phyloP scores from a whole-genome alignment of 2,888 invertebrate species.

The Carabus problematicus region DNA sequence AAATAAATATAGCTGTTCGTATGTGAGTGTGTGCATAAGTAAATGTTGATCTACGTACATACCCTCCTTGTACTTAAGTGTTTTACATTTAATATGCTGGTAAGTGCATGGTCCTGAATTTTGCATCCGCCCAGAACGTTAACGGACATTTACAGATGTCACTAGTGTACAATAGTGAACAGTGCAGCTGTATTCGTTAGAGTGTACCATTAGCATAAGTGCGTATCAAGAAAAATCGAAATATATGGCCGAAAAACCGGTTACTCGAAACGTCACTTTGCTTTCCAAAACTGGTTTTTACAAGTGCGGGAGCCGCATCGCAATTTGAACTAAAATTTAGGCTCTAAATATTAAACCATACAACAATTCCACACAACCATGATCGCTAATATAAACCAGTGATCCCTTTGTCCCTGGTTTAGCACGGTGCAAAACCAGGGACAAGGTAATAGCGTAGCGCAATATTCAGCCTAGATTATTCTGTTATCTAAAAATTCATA shows the following conservation, averaged over 20 bases:
- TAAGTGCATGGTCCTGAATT: constrained; percentile 33
- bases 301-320: too few relatives aligned
- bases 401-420: too few relatives aligned
- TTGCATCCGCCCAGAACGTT: constrained; percentile 15
- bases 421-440: too few relatives aligned
- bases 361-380: neutral
- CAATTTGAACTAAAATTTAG: too few relatives aligned
- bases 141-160: neutral
- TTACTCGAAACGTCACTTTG: too few relatives aligned
- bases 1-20: too few relatives aligned
- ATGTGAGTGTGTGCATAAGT: too few relatives aligned
- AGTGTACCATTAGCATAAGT: constrained; percentile 36
- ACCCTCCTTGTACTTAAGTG: constrained; percentile 23
- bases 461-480: constrained; percentile 12
- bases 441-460: neutral
- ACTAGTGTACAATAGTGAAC: neutral
- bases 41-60: neutral
- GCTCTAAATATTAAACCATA: too few relatives aligned
- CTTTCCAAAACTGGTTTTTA: too few relatives aligned
- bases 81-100: constrained; percentile 40
- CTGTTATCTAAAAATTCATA: constrained; percentile 17
- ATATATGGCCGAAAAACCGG: too few relatives aligned
- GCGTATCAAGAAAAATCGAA: constrained; percentile 27
- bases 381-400: neutral
- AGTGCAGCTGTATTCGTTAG: constrained; percentile 12